These are phyloP conservation scores for Drosophila paramelanica DNA, from an alignment of 2,888 invertebrate species.

Conservation along the genomic window DNA sequence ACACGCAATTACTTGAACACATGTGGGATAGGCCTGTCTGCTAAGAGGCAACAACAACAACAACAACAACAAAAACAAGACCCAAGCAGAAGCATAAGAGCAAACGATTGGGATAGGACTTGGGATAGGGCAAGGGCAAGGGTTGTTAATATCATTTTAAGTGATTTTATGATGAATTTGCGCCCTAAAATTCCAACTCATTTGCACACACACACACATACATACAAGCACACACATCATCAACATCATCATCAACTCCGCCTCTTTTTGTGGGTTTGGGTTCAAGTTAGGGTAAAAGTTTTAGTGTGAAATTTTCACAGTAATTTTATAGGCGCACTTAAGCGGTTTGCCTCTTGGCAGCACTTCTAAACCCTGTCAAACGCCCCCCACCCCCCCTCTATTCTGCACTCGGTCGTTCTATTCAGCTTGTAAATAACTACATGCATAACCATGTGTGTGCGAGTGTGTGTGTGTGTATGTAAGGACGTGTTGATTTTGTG, in stretches of 20 bases:
- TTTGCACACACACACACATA: slow-evolving; percentile 57
- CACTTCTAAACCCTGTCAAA: slow-evolving; percentile 64
- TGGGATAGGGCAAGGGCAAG: slow-evolving; percentile 36
- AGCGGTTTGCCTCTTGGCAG: slow-evolving; percentile 79
- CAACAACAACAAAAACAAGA: not conserved
- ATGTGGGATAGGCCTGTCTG: slow-evolving; percentile 68
- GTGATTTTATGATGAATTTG: slow-evolving; percentile 84
- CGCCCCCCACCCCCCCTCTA: not conserved
- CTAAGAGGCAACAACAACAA: slow-evolving; percentile 8
- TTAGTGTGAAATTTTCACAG: slow-evolving; percentile 80
- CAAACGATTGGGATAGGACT: slow-evolving; percentile 12
- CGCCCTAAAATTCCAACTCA: slow-evolving; percentile 77
- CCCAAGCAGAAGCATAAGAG: not conserved
- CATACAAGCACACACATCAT: slow-evolving; percentile 34
- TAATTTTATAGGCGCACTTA: slow-evolving; percentile 79
- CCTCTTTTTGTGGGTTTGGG: slow-evolving; percentile 51
- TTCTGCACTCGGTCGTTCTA: slow-evolving; percentile 32
- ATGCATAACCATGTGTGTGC: slow-evolving; percentile 3
- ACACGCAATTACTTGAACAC: slow-evolving; percentile 79
- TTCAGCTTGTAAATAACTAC: slow-evolving; percentile 33
- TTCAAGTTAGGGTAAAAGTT: slow-evolving; percentile 65
- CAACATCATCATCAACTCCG: slow-evolving; percentile 52
- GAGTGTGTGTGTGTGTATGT: slow-evolving; percentile 34
- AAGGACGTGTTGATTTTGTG: slow-evolving; percentile 71
- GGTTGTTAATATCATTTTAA: slow-evolving; percentile 81